Evolutionary conservation across 2,113 vertebrate genomes (phyloP).

Genomic region (Erpornis zantholeuca): DNA sequence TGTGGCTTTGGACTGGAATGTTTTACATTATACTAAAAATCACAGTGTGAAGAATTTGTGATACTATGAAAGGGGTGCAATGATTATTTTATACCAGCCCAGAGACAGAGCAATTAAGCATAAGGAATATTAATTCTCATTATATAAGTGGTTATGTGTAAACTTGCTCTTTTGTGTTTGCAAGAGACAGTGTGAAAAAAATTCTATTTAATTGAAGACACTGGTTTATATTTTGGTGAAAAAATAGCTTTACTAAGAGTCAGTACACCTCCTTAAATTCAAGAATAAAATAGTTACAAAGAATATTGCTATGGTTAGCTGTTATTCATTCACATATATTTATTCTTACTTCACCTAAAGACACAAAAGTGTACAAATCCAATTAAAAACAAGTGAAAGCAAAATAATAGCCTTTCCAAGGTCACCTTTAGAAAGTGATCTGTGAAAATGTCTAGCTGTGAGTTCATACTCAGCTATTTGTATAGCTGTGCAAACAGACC

Average conservation of each 20-base stretch:
- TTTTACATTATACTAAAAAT: background rate
- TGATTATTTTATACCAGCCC: background rate
- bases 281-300: background rate
- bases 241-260: background rate
- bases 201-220: background rate
- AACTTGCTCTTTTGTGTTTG: background rate
- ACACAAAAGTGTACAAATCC: background rate
- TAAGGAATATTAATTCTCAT: background rate
- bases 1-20: background rate
- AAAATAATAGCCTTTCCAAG: background rate
- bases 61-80: background rate
- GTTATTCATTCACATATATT: background rate
- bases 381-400: background rate
- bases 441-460: background rate
- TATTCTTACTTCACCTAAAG: background rate
- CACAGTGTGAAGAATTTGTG: background rate
- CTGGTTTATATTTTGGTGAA: background rate
- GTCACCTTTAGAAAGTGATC: background rate
- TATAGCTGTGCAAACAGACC: conserved; percentile 19
- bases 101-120: background rate
- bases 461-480: background rate
- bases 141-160: background rate
- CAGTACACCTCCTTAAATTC: background rate
- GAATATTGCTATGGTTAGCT: background rate
- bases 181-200: background rate